These are phyloP conservation scores for Argyrosomus regius DNA, from an alignment of 2,797 vertebrate genomes.

Conservation along the genomic window DNA sequence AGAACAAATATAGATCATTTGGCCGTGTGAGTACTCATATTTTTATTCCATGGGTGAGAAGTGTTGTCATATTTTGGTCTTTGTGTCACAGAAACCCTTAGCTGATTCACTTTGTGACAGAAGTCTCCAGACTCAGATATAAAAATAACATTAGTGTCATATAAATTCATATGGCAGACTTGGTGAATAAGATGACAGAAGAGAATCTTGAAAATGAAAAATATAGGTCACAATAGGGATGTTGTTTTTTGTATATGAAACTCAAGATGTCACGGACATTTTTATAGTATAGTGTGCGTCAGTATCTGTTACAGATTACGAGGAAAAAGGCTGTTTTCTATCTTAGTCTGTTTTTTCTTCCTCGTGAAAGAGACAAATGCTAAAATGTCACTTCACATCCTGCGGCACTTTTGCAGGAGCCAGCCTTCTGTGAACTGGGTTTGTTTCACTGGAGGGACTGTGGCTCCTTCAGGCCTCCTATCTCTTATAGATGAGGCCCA, in stretches of 20 bases:
- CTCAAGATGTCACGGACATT: neutral
- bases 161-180: neutral
- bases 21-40: neutral
- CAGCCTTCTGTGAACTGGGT: slow-evolving; percentile 50
- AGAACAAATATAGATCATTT: neutral
- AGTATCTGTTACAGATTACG: neutral
- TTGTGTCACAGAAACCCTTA: neutral
- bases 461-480: slow-evolving; percentile 62
- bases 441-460: slow-evolving; percentile 47
- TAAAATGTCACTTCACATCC: slow-evolving; percentile 62
- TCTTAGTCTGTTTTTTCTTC: neutral
- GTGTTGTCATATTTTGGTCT: neutral
- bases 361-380: slow-evolving; percentile 7
- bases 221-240: neutral
- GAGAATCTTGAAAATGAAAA: neutral
- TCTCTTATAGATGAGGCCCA: slow-evolving; percentile 82
- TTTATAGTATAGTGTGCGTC: neutral
- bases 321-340: neutral
- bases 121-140: neutral
- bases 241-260: neutral
- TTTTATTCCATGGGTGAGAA: neutral
- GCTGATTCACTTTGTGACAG: neutral
- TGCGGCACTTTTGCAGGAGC: slow-evolving; percentile 23
- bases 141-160: neutral
- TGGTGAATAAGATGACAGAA: neutral